Evolutionary conservation across 2,113 vertebrate genomes (phyloP).

Genomic region (Xiphorhynchus elegans): DNA sequence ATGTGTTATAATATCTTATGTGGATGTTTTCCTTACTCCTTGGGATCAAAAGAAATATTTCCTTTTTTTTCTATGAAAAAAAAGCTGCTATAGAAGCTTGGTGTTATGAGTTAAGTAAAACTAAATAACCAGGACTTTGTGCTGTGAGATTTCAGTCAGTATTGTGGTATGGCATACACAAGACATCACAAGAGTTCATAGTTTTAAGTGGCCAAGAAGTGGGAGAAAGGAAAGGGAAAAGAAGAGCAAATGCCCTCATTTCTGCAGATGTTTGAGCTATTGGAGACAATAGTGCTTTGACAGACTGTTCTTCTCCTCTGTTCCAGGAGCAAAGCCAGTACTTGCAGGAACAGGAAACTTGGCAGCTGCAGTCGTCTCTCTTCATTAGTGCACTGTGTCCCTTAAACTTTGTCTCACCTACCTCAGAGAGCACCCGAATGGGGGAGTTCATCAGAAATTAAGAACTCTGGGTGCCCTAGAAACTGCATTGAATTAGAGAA

Average conservation of each 20-base stretch:
- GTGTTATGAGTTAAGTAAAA: background rate
- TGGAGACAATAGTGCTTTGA: background rate
- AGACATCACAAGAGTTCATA: background rate
- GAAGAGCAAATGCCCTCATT: background rate
- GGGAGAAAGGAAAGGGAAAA: background rate
- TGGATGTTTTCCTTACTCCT: background rate
- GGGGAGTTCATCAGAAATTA: background rate
- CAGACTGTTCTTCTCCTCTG: background rate
- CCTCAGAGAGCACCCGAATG: background rate
- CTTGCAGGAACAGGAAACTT: background rate
- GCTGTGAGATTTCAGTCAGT: background rate
- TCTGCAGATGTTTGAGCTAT: constrained; percentile 5
- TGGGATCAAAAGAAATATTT: background rate
- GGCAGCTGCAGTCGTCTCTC: background rate
- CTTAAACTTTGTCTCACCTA: background rate
- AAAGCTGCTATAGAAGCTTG: background rate
- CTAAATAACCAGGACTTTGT: background rate
- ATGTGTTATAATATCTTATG: background rate
- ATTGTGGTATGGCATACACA: background rate
- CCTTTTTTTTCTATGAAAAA: background rate
- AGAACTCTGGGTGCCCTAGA: background rate
- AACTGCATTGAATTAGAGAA: background rate
- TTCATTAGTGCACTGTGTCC: background rate
- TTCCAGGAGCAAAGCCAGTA: constrained; percentile 16
- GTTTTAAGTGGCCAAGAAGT: background rate